Percentiles rank a stretch among this genome's conserved stretches.
These are phyloP conservation scores for human DNA, from an alignment of 2,113 vertebrate genomes.

Conservation along the genomic window GRCh38 chr6:97506501-97507000, in stretches of 20 bases:
- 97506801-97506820: background rate
- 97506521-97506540: background rate
- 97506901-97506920: background rate
- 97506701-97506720: background rate
- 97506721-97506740: background rate
- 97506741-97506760: background rate
- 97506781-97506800: background rate
- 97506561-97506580: constrained; percentile 52
- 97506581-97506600: background rate
- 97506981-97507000: background rate
- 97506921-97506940: constrained; percentile 14
- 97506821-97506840: background rate
- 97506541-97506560: constrained; percentile 23
- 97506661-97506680: background rate
- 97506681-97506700: background rate
- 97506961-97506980: background rate
- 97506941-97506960: background rate
- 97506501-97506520: constrained; percentile 13
- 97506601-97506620: background rate
- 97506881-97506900: background rate
- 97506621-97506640: background rate
- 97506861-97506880: background rate
- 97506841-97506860: background rate
- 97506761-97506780: background rate
- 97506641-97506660: background rate